Evolutionary conservation across 2,113 vertebrate genomes (phyloP), one percentile per base, ranked within the genome.

Genomic region (Petroica traversi): DNA sequence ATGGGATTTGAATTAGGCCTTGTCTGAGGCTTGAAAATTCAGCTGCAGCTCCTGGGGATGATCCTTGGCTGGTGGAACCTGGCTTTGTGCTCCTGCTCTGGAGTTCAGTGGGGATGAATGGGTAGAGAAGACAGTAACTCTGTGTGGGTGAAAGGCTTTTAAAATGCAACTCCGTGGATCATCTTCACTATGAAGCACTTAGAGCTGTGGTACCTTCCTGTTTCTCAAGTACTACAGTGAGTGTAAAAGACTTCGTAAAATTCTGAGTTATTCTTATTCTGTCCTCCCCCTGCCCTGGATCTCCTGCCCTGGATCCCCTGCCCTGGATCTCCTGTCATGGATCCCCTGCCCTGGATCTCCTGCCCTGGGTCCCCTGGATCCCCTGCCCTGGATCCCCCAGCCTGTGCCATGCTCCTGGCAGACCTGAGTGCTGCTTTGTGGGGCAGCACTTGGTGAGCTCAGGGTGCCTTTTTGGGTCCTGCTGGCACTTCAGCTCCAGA

Each of bases 1-100:
- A 86, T 88, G 79, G 89, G 31, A 92, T 51, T 38, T 74, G 89
- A 83, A 96, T 83, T 90, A 67, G 87, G 78, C n/a, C 72, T 93
- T 55, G 67, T 80, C 63, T 77, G 78, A 31, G 57, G 54, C 58
- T 95, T 80, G 63, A 66, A 74, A 93, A 94, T 83, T 90, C 89
- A 95, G 63, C 82, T 93, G 82, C 75, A 88, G 88, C 68, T 86
- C 52, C 20, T 6, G 55, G 72, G 66, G 46, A 85, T 36, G 57
- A 12, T 71, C 25, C 57, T 57, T 48, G 68, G 76, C 73, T 63
- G 26, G 29, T 31, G 71, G 58, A 62, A 76, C 51, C 57, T 62
- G 89, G 57, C 68, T 48, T 51, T 67, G 75, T 73, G 78, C 78
- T 79, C 23, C 85, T 63, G 31, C 52, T 82, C 71, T 64, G 28